These are phyloP conservation scores for Caiman crocodilus DNA, from an alignment of 2,797 vertebrate species.

Conservation along the genomic window DNA sequence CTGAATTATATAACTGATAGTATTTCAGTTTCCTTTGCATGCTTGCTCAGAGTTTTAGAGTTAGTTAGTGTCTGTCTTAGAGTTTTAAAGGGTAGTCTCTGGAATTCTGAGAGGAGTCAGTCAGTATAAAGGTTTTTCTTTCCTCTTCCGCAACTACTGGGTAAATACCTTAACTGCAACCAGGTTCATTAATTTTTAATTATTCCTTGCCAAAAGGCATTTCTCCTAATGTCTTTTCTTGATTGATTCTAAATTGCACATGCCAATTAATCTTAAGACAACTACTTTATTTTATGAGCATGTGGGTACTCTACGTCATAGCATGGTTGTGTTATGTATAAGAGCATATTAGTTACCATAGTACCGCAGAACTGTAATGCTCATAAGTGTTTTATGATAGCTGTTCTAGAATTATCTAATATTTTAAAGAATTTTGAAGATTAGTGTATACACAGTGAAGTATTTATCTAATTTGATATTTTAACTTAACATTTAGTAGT, in stretches of 20 bases:
- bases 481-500: background rate
- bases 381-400: background rate
- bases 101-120: background rate
- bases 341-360: background rate
- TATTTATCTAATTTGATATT: background rate
- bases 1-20: background rate
- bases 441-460: background rate
- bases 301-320: background rate
- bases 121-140: background rate
- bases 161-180: constrained; percentile 17
- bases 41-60: no score
- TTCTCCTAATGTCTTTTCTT: background rate
- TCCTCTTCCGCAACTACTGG: background rate
- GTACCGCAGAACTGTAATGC: background rate
- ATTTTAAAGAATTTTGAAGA: background rate
- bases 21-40: background rate
- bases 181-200: constrained; percentile 27
- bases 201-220: background rate
- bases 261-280: constrained; percentile 14
- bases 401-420: background rate
- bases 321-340: background rate
- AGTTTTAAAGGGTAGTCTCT: background rate
- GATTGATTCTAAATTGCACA: background rate
- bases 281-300: background rate
- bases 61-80: background rate